Conservation (phyloP, 2,888 invertebrate genomes). For the Sarcophaga carnaria region DNA sequence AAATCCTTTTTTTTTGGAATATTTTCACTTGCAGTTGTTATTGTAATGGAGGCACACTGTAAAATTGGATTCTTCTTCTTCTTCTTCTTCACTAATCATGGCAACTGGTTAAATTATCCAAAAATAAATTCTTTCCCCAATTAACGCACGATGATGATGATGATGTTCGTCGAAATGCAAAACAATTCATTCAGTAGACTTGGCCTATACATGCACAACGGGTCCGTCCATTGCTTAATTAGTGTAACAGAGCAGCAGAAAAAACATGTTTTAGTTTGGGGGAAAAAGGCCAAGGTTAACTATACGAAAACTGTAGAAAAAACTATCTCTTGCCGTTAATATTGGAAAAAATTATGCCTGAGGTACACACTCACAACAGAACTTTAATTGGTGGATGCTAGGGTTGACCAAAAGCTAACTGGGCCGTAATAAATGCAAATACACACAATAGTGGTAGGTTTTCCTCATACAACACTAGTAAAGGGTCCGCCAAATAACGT, state of each 20-base stretch:
- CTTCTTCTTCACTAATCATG: background rate
- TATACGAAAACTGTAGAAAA: background rate
- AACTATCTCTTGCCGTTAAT: too few relatives aligned
- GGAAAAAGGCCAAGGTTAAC: background rate
- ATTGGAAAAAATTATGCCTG: too few relatives aligned
- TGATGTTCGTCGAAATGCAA: constrained; percentile 2
- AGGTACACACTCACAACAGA: too few relatives aligned
- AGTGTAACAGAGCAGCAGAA: constrained; percentile 1
- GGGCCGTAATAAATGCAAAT: background rate
- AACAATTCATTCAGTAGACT: constrained; percentile 8
- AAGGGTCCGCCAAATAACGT: too few relatives aligned
- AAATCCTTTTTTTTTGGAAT: constrained; percentile 5
- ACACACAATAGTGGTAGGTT: background rate
- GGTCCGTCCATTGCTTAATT: constrained; percentile 4
- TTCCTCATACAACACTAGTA: background rate
- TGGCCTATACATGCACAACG: background rate
- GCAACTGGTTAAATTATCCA: constrained; percentile 38
- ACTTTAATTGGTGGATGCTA: background rate
- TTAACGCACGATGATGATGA: background rate
- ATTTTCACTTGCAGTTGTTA: background rate
- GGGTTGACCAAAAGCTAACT: background rate
- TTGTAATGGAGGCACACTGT: background rate
- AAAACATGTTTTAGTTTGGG: background rate
- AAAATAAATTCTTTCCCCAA: constrained; percentile 33
- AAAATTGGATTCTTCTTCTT: background rate